These are phyloP conservation scores for Leptogaster cylindrica DNA, from an alignment of 2,888 invertebrate genomes.

Conservation along the genomic window DNA sequence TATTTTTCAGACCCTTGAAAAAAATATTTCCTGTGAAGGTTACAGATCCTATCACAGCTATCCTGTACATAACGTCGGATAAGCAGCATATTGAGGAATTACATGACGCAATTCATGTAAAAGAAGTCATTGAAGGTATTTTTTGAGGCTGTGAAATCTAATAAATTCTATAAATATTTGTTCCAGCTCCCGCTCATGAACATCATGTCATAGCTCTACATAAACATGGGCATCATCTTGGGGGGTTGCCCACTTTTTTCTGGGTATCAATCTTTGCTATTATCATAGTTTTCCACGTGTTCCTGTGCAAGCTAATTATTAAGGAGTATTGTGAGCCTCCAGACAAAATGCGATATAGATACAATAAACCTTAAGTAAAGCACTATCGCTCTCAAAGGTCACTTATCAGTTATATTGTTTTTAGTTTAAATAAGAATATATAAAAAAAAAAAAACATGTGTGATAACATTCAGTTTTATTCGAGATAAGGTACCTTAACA, in stretches of 20 bases:
- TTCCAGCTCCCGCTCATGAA: conserved; percentile 83
- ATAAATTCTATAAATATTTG: neutral
- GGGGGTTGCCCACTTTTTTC: conserved; percentile 88
- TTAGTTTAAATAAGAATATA: too few relatives aligned
- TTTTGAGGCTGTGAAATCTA: conserved; percentile 50
- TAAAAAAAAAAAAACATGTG: too few relatives aligned
- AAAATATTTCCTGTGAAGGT: conserved; percentile 83
- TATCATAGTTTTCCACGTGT: conserved; percentile 89
- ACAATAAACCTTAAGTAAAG: conserved; percentile 68
- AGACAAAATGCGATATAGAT: conserved; percentile 72
- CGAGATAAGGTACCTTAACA: too few relatives aligned
- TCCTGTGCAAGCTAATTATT: conserved; percentile 89
- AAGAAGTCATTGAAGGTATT: conserved; percentile 73
- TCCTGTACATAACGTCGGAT: conserved; percentile 89
- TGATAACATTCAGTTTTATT: too few relatives aligned
- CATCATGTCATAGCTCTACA: conserved; percentile 89
- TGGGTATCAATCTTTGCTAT: conserved; percentile 90
- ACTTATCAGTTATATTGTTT: too few relatives aligned
- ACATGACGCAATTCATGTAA: conserved; percentile 87
- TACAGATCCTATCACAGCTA: conserved; percentile 87
- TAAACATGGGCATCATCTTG: conserved; percentile 87
- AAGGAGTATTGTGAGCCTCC: conserved; percentile 84
- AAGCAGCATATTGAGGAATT: conserved; percentile 89
- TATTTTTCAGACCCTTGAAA: conserved; percentile 63
- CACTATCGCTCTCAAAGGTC: neutral